A percentile compares a stretch with the other conserved stretches of the same genome.
Conservation (phyloP, 2,797 vertebrate genomes). For the Monodelphis domestica region DNA sequence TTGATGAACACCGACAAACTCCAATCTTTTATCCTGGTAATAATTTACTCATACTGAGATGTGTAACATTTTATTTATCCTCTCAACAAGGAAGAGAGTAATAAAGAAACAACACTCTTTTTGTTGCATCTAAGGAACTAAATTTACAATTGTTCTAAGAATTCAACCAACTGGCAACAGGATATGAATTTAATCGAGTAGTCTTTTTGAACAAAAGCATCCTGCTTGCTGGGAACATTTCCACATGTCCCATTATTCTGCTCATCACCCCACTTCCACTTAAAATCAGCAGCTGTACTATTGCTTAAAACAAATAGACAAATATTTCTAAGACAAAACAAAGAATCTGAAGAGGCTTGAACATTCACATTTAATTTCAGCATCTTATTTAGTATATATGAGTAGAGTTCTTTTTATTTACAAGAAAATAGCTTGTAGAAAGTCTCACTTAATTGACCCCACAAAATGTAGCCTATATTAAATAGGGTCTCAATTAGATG, state of each 20-base stretch:
- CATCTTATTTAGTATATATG: background rate
- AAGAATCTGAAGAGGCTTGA: slow-evolving; percentile 13
- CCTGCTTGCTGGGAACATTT: slow-evolving; percentile 55
- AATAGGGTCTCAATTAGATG: background rate
- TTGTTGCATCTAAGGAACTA: slow-evolving; percentile 64
- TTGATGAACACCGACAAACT: background rate
- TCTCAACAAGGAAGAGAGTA: slow-evolving; percentile 62
- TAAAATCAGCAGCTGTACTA: slow-evolving; percentile 39
- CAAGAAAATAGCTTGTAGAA: background rate
- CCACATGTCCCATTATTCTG: slow-evolving; percentile 33
- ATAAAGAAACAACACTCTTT: slow-evolving; percentile 61
- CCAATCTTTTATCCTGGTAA: background rate
- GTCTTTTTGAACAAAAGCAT: slow-evolving; percentile 68
- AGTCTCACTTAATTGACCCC: background rate
- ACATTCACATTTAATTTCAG: background rate
- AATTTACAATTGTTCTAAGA: slow-evolving; percentile 69
- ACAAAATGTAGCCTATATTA: background rate
- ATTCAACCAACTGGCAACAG: slow-evolving; percentile 55
- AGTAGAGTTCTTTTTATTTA: too few relatives aligned
- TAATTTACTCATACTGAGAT: background rate
- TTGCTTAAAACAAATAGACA: slow-evolving; percentile 38
- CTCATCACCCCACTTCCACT: slow-evolving; percentile 9
- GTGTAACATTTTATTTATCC: slow-evolving; percentile 41
- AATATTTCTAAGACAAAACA: slow-evolving; percentile 55
- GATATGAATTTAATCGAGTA: slow-evolving; percentile 66